phyloP scores from a whole-genome alignment of 2,888 invertebrate genomes.

The Drosophila picticornis region DNA sequence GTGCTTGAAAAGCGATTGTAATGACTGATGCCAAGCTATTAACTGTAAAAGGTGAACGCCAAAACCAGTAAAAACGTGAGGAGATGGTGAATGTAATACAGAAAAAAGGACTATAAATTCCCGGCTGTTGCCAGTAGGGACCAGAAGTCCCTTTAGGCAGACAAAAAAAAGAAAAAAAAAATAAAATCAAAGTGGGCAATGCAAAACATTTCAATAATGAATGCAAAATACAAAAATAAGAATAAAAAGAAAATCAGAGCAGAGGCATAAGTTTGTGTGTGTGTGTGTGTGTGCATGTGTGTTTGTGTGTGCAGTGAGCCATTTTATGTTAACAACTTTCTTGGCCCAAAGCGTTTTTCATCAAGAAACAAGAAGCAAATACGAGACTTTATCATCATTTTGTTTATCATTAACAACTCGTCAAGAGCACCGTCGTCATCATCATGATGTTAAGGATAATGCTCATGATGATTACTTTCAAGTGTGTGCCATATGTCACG shows the following conservation, averaged over 20 bases:
- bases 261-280: constrained; percentile 18
- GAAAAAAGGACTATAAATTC: constrained; percentile 38
- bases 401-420: constrained; percentile 78
- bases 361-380: constrained; percentile 38
- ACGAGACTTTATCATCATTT: constrained; percentile 63
- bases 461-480: constrained; percentile 38
- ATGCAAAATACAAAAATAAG: constrained; percentile 23
- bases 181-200: constrained; percentile 30
- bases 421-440: constrained; percentile 43
- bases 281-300: constrained; percentile 14
- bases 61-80: constrained; percentile 2
- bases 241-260: constrained; percentile 38
- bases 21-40: constrained; percentile 71
- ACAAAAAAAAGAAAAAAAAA: not conserved
- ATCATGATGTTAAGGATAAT: constrained; percentile 20
- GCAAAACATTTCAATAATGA: constrained; percentile 66
- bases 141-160: constrained; percentile 21
- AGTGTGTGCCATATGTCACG: constrained; percentile 73
- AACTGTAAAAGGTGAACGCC: constrained; percentile 52
- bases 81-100: not conserved
- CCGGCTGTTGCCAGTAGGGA: constrained; percentile 41
- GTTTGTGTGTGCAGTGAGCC: constrained; percentile 64
- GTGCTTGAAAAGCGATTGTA: constrained; percentile 65
- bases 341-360: constrained; percentile 72
- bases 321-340: constrained; percentile 80